Evolutionary conservation across 2,113 vertebrate genomes (phyloP), one percentile per base, ranked within the genome.

Genomic region (Tragelaphus buxtoni): DNA sequence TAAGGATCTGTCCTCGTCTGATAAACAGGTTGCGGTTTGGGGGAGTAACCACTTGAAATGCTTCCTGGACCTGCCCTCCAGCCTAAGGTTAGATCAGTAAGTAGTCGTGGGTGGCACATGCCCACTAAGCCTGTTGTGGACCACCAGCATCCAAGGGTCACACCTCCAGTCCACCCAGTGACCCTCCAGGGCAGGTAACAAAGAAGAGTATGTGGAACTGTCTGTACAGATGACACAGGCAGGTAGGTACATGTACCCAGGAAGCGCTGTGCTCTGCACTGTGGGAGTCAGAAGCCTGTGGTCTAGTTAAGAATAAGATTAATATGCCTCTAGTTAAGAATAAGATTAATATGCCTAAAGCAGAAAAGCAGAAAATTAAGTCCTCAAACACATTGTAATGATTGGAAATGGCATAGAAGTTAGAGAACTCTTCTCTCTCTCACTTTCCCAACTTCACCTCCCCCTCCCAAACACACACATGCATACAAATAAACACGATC

Each of bases 401-500:
- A 77, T 63, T 77, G 65, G 51, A 90, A 79, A 45, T 26, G 35
- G 69, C 47, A 58, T 5, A 1, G 5, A 76, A 88, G 49, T 63
- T 77, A 60, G 84, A 83, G 32, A 88, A 55, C 51, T 85, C 61
- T 74, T 84, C 55, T 91, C 18, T 49, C 65, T 95, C n/a, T 93
- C 47, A 10, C 42, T 63, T 94, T 72, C 61, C 45, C 63, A 94
- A 63, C 61, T 13, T 17, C 51, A 11, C 1, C 51, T 35, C 22
- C 51, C n/a, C 77, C n/a, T n/a, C 49, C 76, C 76, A 79, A 35
- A 90, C 45, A 65, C 72, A 90, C 83, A 93, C 74, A 96, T 2
- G 24, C 22, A 93, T n/a, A 72, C 74, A 91, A 56, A 92, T 69
- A 96, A 55, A 83, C 45, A 97, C 80, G 77, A n/a, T 91, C 65